Base-by-base conservation (phyloP, 2,888 invertebrate species). In the Zaprionus bogoriensis region DNA sequence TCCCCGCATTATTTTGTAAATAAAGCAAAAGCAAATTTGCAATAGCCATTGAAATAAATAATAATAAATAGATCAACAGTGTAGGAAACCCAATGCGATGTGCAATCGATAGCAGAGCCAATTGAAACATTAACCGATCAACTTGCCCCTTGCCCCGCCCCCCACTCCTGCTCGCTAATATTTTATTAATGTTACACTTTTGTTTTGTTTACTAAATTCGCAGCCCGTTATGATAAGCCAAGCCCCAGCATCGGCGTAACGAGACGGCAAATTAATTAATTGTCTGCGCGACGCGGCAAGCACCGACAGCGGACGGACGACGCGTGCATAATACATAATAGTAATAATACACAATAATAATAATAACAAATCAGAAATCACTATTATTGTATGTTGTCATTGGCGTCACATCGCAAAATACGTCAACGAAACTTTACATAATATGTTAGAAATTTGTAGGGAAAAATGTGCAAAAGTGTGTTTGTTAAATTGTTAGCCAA, bases 401-500 rank as follows among this genome's bases (percentile, higher is more conserved):
- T 64, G 47, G 51, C 47, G 58, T 70, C 50, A 64, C 75, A 41
- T 45, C 59, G 53, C 45, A 28, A 70, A 48, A 48, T 41, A 71
- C 75, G 75, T 71, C 71, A 71, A 64, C 36, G 22, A 64, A 41
- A 70, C 51, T 63, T 74, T 50, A 58, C 36, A 50, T 36, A 68
- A 67, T 42, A 62, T 62, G 54, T 54, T 53, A 38, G 19, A 70
- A 75, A 55, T 70, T 54, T 68, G 62, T 67, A 60, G 75, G 80
- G 73, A 53, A 85, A 77, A 76, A 85, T 85, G 86, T 82, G 80
- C 77, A 82, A 85, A 67, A 69, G 84, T 83, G 86, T 86, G 77
- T 77, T 83, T 80, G 80, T 79, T 77, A 77, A 86, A 86, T 77
- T 79, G 79, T 79, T 80, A 86, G 84, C 86, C 86, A 79, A 79